phyloP scores from a whole-genome alignment of 1,140 invertebrate genomes.

The Hyles vespertilio region DNA sequence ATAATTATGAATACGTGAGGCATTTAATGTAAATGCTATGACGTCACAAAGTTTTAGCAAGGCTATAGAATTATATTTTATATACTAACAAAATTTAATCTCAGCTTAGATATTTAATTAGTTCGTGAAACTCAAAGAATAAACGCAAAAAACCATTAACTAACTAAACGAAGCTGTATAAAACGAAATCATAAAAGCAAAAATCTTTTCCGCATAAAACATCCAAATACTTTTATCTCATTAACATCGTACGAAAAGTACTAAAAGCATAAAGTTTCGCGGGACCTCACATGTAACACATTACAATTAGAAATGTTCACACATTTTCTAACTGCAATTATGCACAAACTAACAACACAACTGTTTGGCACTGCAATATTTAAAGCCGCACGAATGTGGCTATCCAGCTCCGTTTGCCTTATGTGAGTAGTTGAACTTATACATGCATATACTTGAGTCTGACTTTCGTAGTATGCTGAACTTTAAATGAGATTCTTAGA shows the following conservation, averaged over 20 bases:
- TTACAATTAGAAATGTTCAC: constrained; percentile 2
- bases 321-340: constrained; percentile 11
- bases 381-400: constrained; percentile 5
- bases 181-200: no score
- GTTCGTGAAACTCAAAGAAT: background rate
- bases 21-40: no score
- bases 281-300: no score
- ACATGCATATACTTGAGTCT: constrained; percentile 28
- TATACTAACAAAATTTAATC: no score
- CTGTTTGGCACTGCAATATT: constrained; percentile 7
- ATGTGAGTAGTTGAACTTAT: constrained; percentile 26
- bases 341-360: constrained; percentile 1
- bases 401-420: constrained; percentile 17
- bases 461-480: constrained; percentile 40
- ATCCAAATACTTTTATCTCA: background rate
- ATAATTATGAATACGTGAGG: no score
- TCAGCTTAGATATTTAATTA: background rate
- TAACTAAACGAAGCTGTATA: background rate
- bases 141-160: background rate
- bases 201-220: background rate
- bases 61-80: no score
- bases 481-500: constrained; percentile 44
- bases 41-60: no score
- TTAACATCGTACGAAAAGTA: background rate
- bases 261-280: no score